Base-by-base conservation (phyloP, 2,797 vertebrate genomes). In the Hippocampus kuda region DNA sequence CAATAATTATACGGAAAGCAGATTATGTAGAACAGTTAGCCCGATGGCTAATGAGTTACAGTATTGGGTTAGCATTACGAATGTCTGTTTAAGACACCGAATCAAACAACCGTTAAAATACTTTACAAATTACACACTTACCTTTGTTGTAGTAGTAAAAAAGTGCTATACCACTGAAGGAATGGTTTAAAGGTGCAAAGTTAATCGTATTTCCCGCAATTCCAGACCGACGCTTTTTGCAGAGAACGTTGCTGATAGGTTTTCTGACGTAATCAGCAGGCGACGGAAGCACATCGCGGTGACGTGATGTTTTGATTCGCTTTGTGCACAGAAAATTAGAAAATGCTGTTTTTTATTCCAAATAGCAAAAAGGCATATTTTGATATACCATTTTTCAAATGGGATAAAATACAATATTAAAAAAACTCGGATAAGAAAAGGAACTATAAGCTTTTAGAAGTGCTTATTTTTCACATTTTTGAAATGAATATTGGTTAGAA, bases 71-170 rank as follows among this genome's bases (percentile, higher is more conserved):
- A 56, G 10, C n/a, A 24, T 56, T 11, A 56, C 8, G 24, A 11
- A 24, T 56, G 3, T 20, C 13, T 1, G 57, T 30, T 59, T 59
- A 30, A 65, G 22, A 49, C 26, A 51, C 34, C 13, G 51, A 7
- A 53, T 66, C 49, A 38, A 53, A 22, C 2, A 3, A 34, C 30
- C 3, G 24, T 38, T 41, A 4, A 54, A n/a, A 16, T n/a, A 0
- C 0, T 2, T 10, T 8, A 0, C 4, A 10, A 0, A 0, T 0
- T 0, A 68, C 34, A 63, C 2, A 48, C 75, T 38, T 72, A 86
- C 85, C 76, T 72, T 46, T 27, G 65, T 59, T 38, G 71, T 18
- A 34, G 20, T 24, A 8, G 16, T 2, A 18, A 27, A 65, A 48
- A 18, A 51, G 48, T 18, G 44, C 27, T 48, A 5, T 65, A 26